Conservation (phyloP, 2,113 vertebrate species). For the Psophia crepitans region DNA sequence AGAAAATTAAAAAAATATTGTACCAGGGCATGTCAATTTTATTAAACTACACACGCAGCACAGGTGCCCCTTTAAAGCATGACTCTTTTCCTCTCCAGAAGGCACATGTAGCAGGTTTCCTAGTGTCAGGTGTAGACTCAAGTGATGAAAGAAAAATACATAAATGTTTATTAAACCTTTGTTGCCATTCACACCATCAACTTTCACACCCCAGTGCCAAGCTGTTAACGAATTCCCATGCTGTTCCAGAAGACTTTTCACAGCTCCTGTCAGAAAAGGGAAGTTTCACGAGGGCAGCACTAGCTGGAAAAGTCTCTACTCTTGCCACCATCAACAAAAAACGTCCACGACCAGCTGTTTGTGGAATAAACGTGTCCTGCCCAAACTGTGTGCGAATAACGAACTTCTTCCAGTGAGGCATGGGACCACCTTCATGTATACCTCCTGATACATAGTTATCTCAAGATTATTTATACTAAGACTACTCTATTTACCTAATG, state of each 20-base stretch:
- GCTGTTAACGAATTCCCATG: conserved; percentile 49
- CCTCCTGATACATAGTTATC: neutral
- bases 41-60: neutral
- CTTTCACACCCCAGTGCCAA: conserved; percentile 54
- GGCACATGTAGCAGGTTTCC: neutral
- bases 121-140: conserved; percentile 33
- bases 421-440: neutral
- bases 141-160: conserved; percentile 56
- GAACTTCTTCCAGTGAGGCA: neutral
- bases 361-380: neutral
- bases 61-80: neutral
- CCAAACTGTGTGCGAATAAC: neutral
- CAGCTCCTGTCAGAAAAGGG: conserved; percentile 49
- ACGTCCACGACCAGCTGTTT: conserved; percentile 7
- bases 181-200: conserved; percentile 54
- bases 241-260: conserved; percentile 57
- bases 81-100: neutral
- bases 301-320: conserved; percentile 1
- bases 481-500: neutral
- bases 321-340: conserved; percentile 14
- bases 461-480: neutral
- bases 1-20: no score
- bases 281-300: conserved; percentile 38
- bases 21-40: neutral
- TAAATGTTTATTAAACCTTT: conserved; percentile 67